Conservation (phyloP, 2,113 vertebrate species). For the Forbesichthys papilliferus region DNA sequence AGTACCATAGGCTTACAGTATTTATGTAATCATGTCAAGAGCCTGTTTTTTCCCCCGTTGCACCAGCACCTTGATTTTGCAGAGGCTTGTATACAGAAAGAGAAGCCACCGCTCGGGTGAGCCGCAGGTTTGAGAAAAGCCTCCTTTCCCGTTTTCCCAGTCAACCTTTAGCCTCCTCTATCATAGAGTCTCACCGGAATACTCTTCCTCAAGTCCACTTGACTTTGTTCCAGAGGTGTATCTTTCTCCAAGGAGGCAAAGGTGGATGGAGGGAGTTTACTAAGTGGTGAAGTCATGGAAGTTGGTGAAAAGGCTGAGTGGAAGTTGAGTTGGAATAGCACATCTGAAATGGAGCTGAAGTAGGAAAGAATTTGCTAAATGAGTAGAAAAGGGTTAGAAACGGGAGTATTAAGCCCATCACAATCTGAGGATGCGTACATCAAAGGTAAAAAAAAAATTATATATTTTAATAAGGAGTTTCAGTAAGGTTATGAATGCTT, state of each 20-base stretch:
- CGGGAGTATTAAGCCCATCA: constrained; percentile 32
- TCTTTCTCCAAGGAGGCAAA: constrained; percentile 8
- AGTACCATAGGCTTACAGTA: too few species aligned
- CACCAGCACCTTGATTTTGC: too few species aligned
- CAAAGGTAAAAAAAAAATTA: constrained; percentile 17
- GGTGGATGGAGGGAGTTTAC: neutral
- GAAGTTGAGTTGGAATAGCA: constrained; percentile 20
- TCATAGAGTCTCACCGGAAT: neutral
- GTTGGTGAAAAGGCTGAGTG: constrained; percentile 30
- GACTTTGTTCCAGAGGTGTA: neutral
- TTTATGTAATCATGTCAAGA: too few species aligned
- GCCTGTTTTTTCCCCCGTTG: neutral
- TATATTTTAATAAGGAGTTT: too few species aligned
- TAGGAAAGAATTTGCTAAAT: neutral
- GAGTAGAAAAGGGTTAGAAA: constrained; percentile 7
- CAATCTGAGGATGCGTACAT: constrained; percentile 31
- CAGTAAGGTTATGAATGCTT: constrained; percentile 37
- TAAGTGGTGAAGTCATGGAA: constrained; percentile 25
- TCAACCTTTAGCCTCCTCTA: neutral
- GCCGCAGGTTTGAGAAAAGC: too few species aligned
- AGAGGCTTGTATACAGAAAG: too few species aligned
- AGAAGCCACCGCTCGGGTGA: too few species aligned
- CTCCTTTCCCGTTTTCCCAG: neutral
- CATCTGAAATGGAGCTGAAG: constrained; percentile 17
- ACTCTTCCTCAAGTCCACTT: constrained; percentile 21